A percentile compares a stretch with the other conserved stretches of the same genome.
These are phyloP conservation scores for Pelecanoides urinatrix DNA, from an alignment of 2,113 vertebrate genomes.

Conservation along the genomic window DNA sequence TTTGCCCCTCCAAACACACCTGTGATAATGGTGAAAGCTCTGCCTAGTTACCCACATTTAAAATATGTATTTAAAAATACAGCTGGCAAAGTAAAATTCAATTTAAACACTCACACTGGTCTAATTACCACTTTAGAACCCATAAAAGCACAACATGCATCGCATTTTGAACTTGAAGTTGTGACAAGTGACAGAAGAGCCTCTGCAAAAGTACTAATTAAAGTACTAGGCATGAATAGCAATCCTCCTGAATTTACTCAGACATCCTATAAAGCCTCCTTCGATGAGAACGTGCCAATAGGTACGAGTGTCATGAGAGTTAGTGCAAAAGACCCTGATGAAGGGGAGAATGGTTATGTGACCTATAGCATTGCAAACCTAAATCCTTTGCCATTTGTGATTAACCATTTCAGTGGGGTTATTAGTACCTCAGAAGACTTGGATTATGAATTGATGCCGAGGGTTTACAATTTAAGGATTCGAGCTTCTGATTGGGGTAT, in stretches of 20 bases:
- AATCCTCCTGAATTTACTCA: slow-evolving; percentile 91
- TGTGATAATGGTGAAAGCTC: slow-evolving; percentile 88
- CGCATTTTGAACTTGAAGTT: slow-evolving; percentile 88
- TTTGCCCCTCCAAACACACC: slow-evolving; percentile 91
- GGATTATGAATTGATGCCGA: slow-evolving; percentile 97
- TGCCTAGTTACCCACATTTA: slow-evolving; percentile 82
- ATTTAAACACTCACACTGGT: slow-evolving; percentile 87
- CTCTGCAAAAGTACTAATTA: slow-evolving; percentile 84
- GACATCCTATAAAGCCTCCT: slow-evolving; percentile 88
- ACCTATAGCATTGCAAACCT: slow-evolving; percentile 94
- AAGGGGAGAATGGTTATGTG: slow-evolving; percentile 93
- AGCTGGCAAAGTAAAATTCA: slow-evolving; percentile 80
- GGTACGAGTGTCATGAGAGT: slow-evolving; percentile 86
- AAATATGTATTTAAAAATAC: slow-evolving; percentile 87
- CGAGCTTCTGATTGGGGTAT: slow-evolving; percentile 95
- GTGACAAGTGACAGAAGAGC: slow-evolving; percentile 85
- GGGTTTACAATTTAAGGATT: slow-evolving; percentile 90
- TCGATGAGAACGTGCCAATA: slow-evolving; percentile 90
- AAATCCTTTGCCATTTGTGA: slow-evolving; percentile 87
- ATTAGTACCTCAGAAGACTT: slow-evolving; percentile 89
- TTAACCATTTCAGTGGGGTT: slow-evolving; percentile 90
- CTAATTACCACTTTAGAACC: slow-evolving; percentile 88
- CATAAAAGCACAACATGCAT: slow-evolving; percentile 78
- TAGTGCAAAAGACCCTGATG: slow-evolving; percentile 87
- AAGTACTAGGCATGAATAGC: slow-evolving; percentile 88